phyloP scores from a whole-genome alignment of 2,113 vertebrate species.

The Sapayoa aenigma region DNA sequence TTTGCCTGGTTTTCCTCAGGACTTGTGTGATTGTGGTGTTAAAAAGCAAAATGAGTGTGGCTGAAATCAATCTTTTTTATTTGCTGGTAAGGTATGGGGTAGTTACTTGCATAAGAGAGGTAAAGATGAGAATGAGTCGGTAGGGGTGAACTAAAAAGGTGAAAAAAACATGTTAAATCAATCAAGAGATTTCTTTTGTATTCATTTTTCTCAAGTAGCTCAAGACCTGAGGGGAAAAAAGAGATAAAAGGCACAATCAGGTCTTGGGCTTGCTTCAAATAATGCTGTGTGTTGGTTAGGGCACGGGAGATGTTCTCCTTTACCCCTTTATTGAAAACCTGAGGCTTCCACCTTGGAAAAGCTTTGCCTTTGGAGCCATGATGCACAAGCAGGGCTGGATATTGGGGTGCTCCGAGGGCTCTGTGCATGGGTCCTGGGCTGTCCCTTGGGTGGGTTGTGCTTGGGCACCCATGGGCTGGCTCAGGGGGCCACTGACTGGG shows the following conservation, averaged over 20 bases:
- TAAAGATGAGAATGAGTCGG: neutral
- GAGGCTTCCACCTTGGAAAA: rapidly evolving
- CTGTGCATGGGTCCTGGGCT: rapidly evolving
- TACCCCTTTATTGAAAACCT: rapidly evolving
- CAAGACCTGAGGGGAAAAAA: neutral
- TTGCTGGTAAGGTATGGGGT: neutral
- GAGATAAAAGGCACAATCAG: rapidly evolving
- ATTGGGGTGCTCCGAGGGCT: neutral
- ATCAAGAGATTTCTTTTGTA: neutral
- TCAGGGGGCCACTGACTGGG: neutral
- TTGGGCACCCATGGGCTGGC: neutral
- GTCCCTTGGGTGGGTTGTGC: neutral
- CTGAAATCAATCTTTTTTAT: rapidly evolving
- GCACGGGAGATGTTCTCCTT: rapidly evolving
- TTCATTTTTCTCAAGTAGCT: neutral
- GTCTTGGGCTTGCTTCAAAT: neutral
- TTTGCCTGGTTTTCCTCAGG: neutral
- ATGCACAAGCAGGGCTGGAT: rapidly evolving
- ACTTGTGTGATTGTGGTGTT: neutral
- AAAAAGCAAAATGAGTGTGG: rapidly evolving
- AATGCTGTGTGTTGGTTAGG: rapidly evolving
- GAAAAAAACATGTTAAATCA: neutral
- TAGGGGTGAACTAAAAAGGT: neutral
- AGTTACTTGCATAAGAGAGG: neutral
- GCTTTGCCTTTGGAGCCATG: rapidly evolving